A percentile compares a stretch with the other conserved stretches of the same genome.
Evolutionary conservation across 2,888 invertebrate species (phyloP).

Genomic region (Pollenia angustigena): DNA sequence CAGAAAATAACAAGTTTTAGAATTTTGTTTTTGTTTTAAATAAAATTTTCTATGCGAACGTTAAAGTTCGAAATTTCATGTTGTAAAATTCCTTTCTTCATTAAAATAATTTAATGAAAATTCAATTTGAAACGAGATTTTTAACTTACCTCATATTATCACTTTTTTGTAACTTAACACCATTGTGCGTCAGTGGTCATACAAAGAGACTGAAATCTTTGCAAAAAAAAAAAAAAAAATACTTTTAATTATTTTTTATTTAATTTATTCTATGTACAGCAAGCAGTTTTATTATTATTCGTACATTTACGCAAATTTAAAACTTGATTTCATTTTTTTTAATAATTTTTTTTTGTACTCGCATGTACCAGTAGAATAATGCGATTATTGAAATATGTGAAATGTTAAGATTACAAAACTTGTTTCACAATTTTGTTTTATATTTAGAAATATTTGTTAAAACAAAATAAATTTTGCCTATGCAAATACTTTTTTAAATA

Average conservation of each 20-base stretch:
- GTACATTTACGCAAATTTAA: neutral
- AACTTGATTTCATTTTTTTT: conserved; percentile 36
- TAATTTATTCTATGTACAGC: conserved; percentile 17
- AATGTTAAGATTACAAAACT: conserved; percentile 44
- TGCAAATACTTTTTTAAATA: neutral
- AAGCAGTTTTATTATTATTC: conserved; percentile 6
- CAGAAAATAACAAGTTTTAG: too few relatives aligned
- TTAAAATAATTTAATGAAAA: too few relatives aligned
- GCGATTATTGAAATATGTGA: neutral
- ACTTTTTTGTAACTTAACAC: too few relatives aligned
- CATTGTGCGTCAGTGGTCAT: conserved; percentile 6
- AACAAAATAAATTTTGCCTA: too few relatives aligned
- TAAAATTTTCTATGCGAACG: too few relatives aligned
- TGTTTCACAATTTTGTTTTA: conserved; percentile 45
- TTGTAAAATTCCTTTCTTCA: too few relatives aligned
- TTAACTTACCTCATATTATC: too few relatives aligned
- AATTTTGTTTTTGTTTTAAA: too few relatives aligned
- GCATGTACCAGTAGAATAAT: neutral
- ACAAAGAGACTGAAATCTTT: conserved; percentile 52
- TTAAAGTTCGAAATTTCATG: too few relatives aligned
- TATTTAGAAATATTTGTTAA: too few relatives aligned
- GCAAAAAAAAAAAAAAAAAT: conserved; percentile 49
- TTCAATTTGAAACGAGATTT: too few relatives aligned
- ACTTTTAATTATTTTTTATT: neutral
- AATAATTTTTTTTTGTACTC: neutral